Conservation (phyloP, 2,113 vertebrate genomes). For the Actinemys pallida region DNA sequence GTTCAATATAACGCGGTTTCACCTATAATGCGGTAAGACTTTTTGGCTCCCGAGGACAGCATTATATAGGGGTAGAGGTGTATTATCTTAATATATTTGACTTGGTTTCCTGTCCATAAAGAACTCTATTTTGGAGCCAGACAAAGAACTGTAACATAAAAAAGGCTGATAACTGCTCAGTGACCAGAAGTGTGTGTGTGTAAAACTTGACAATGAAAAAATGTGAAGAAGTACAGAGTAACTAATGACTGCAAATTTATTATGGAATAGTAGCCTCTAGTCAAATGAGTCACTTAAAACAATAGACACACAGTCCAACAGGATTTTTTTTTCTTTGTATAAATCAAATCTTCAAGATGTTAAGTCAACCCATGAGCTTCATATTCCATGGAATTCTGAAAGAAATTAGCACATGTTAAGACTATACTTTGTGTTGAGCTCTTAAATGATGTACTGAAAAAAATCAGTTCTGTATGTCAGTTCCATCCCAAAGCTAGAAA, state of each 20-base stretch:
- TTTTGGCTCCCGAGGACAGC: too few relatives aligned
- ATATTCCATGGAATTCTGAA: slow-evolving; percentile 63
- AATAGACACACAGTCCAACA: slow-evolving; percentile 3
- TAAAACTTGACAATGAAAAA: background rate
- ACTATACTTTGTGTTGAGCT: background rate
- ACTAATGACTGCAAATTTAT: slow-evolving; percentile 72
- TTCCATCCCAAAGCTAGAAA: slow-evolving; percentile 5
- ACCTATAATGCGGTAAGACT: too few relatives aligned
- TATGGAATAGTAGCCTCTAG: slow-evolving; percentile 50
- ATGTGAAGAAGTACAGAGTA: background rate
- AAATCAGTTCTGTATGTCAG: background rate
- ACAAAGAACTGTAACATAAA: background rate
- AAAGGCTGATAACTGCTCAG: background rate
- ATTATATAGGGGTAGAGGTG: too few relatives aligned
- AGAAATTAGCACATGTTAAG: slow-evolving; percentile 37
- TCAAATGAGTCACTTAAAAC: slow-evolving; percentile 23
- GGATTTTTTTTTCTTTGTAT: slow-evolving; percentile 24
- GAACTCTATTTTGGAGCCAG: background rate
- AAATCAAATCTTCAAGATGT: background rate
- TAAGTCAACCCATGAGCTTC: slow-evolving; percentile 24
- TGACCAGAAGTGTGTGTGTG: background rate
- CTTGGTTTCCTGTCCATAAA: background rate
- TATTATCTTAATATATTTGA: background rate
- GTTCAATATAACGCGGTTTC: too few relatives aligned
- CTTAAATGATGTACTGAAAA: background rate